Evolutionary conservation across 2,797 vertebrate genomes (phyloP).

Genomic region (Fringilla coelebs): DNA sequence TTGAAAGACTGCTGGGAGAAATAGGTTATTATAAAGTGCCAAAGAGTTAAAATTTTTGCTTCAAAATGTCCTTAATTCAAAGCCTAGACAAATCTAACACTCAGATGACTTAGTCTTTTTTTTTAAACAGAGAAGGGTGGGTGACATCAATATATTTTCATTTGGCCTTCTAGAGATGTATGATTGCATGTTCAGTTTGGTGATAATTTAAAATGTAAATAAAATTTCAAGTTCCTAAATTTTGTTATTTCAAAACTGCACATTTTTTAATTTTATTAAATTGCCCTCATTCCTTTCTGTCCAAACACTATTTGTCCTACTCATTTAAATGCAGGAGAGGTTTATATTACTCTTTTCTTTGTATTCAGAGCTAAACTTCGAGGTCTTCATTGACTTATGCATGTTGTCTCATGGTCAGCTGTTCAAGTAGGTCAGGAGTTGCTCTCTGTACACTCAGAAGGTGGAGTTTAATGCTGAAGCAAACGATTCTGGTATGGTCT

Average conservation of each 20-base stretch:
- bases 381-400: background rate
- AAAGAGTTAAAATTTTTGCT: background rate
- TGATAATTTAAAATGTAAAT: background rate
- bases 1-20: background rate
- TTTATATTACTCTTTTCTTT: background rate
- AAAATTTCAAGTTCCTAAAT: background rate
- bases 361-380: background rate
- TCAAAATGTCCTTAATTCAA: background rate
- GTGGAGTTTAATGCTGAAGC: background rate
- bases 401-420: background rate
- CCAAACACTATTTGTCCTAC: background rate
- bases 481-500: background rate
- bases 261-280: background rate
- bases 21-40: rapidly evolving
- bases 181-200: background rate
- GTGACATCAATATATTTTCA: background rate
- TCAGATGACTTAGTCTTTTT: background rate
- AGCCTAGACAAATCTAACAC: background rate
- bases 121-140: background rate
- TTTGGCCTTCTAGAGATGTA: background rate
- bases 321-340: background rate
- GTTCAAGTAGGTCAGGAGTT: background rate
- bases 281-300: background rate
- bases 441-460: background rate
- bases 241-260: background rate